Base-by-base conservation (phyloP, 2,113 vertebrate genomes). In the Chaetodon auriga region DNA sequence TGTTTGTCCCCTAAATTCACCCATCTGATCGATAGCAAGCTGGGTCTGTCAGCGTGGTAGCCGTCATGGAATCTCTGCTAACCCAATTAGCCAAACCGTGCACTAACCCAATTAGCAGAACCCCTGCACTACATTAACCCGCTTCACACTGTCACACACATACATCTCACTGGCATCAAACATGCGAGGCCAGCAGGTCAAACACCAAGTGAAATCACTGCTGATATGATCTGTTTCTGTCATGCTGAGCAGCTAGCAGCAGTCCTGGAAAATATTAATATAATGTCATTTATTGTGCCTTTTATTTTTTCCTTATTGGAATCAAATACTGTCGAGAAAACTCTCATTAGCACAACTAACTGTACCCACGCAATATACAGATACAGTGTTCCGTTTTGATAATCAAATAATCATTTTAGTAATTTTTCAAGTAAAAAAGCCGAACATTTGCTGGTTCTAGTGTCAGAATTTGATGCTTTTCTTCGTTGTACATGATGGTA, bases 21-120 rank as follows among this genome's bases (percentile, higher is more conserved):
- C 64, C 65, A n/a, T 85, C 68, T 70, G 84, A 93, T 94, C 86
- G n/a, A 92, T 90, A 78, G 66, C 62, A 68, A 84, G 79, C 81
- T 75, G 72, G 45, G 25, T 85, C 72, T 87, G 73, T 87, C 82
- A 71, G 81, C 68, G 5, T 73, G 70, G 25, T 62, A 8, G 63
- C 81, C 89, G 83, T 85, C 77, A 84, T 73, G 43, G 70, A 89
- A 88, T 92, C 90, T 80, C 72, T 86, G 70, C 80, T 90, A 93
- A 92, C 88, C 78, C 76, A 91, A 88, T 92, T 90, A 92, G 80
- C 63, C 58, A 51, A 81, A 61, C 70, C 7, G 13, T 77, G 68
- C 30, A 10, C 61, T 85, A 89, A 91, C 82, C 82, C 61, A 88
- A 89, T 91, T 89, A 92, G 78, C 65, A 77, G 71, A 73, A 45